Conservation (phyloP, 1,140 invertebrate species). For the Drosophila arizonae region DNA sequence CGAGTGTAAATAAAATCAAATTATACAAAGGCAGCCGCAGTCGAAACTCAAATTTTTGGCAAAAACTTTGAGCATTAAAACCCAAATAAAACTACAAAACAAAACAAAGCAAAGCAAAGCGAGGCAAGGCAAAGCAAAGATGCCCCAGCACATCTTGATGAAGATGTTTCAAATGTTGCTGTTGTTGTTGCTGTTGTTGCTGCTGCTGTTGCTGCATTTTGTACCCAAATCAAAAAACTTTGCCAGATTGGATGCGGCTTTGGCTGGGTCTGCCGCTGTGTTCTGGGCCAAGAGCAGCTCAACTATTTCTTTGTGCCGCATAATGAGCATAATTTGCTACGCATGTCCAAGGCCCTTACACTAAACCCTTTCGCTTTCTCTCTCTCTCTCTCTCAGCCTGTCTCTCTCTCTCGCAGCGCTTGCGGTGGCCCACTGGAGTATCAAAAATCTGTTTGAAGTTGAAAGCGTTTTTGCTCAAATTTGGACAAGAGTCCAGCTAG, state of each 20-base stretch:
- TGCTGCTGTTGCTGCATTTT: constrained; percentile 4
- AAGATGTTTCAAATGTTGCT: constrained; percentile 13
- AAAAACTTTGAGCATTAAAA: constrained; percentile 27
- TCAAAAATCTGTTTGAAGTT: constrained; percentile 47
- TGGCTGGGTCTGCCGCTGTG: not conserved
- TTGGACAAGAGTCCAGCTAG: constrained; percentile 7
- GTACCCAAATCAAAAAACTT: constrained; percentile 50
- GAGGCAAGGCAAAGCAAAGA: not conserved
- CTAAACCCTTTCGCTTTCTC: not conserved
- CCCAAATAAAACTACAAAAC: constrained; percentile 27
- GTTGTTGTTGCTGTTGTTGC: not conserved
- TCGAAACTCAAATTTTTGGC: constrained; percentile 19
- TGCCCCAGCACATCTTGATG: constrained; percentile 2
- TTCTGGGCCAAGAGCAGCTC: constrained; percentile 12
- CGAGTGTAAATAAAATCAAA: constrained; percentile 46
- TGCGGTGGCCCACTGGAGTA: constrained; percentile 45
- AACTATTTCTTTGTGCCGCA: constrained; percentile 46
- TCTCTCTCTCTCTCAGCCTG: too few relatives aligned
- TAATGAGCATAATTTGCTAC: constrained; percentile 48
- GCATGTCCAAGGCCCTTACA: constrained; percentile 3
- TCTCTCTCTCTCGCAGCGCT: not conserved
- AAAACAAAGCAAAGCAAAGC: not conserved
- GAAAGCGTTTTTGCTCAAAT: constrained; percentile 29
- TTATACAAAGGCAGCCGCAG: constrained; percentile 39
- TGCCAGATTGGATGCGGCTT: constrained; percentile 4